These are phyloP conservation scores for Oscarella lobularis DNA, from an alignment of 37 sponge, comb jelly and placozoan species.

Conservation along the genomic window DNA sequence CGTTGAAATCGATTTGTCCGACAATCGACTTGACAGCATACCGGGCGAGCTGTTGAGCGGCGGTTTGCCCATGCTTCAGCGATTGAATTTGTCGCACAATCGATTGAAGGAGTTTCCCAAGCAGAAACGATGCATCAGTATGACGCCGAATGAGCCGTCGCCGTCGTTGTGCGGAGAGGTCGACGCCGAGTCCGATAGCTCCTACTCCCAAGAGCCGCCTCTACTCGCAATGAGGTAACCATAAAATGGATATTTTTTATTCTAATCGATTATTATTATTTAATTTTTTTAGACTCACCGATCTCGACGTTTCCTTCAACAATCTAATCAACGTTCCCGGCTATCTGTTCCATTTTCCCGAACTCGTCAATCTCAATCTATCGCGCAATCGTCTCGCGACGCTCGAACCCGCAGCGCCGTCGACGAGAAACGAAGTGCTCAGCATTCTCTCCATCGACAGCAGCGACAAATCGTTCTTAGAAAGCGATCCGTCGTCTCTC, in stretches of 20 bases:
- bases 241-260: no score
- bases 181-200: no score
- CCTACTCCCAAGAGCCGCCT: no score
- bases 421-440: background rate
- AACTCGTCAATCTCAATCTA: background rate
- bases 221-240: no score
- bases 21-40: background rate
- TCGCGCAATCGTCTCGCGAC: background rate
- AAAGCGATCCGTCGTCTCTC: background rate
- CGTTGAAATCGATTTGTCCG: background rate
- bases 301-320: background rate
- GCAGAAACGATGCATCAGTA: no score
- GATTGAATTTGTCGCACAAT: background rate
- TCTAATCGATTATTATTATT: no score
- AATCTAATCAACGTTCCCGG: background rate
- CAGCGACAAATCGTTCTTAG: background rate
- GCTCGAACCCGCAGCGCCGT: background rate
- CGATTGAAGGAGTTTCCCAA: background rate
- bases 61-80: background rate
- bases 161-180: no score
- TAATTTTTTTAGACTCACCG: no score
- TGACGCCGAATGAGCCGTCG: no score
- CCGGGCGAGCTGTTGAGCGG: background rate
- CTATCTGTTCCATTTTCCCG: background rate
- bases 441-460: background rate